Evolutionary conservation across 2,888 invertebrate species (phyloP), one percentile per base, ranked within the genome.

Genomic region (Orthosia incerta): DNA sequence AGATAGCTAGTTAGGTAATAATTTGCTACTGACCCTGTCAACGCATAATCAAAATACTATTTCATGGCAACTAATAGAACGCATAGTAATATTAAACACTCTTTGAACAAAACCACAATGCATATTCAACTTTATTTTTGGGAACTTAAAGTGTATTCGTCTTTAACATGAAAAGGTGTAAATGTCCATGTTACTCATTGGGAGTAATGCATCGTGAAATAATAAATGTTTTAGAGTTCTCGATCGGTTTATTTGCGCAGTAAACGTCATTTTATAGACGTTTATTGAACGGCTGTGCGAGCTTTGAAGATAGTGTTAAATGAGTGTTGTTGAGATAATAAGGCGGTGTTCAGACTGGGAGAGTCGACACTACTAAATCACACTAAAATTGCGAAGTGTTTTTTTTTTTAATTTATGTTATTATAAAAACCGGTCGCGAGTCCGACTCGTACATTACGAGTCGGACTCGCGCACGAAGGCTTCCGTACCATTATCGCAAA

Each of bases 181-280:
- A 48, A 60, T 62, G n/a, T 39, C 18, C 26, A 50, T 74, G 60
- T 71, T 63, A 71, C 57, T 51, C 55, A 64, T 68, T 60, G 18
- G 50, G 74, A 73, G 70, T 66, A 74, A 77, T 51, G 76, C 71
- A 71, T 59, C 15, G 45, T 67, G 48, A 60, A 62, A 68, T 78
- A 79, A 71, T 81, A 60, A 63, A 71, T 68, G 72, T 76, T 72
- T n/a, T 68, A 60, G 26, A 65, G 59, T 60, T 31, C 48, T 61
- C 23, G 26, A 20, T 31, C 55, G 18, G 75, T 83, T 85, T 65
- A 80, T 77, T 77, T 70, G 59, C 11, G 63, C 63, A 65, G 67
- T 85, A 64, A 80, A 78, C 62, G 80, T 74, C 86, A 80, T 66
- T 71, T 68, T 67, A 74, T 62, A 31, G 72, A 80, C 77, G 63